Conservation (phyloP, 2,113 vertebrate genomes). For the Tachysurus fulvidraco region DNA sequence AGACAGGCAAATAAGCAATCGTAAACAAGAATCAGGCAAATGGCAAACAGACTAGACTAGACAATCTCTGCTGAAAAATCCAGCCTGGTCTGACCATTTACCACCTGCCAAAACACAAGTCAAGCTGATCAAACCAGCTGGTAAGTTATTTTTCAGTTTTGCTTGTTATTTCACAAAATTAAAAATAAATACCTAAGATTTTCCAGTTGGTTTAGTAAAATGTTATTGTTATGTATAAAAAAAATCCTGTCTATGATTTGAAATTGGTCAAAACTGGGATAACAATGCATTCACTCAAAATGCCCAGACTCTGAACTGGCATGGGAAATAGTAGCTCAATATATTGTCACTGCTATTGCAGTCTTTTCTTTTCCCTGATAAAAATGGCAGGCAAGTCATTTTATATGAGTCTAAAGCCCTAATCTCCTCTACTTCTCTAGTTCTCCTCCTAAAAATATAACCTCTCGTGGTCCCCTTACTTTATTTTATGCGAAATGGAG, state of each 20-base stretch:
- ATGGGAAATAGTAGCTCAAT: too few relatives aligned
- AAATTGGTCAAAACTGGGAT: not conserved
- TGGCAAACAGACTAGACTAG: not conserved
- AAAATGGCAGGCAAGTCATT: too few relatives aligned
- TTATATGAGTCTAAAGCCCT: not conserved
- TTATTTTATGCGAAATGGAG: too few relatives aligned
- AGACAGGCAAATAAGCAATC: not conserved
- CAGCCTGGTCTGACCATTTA: not conserved
- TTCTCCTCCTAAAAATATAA: too few relatives aligned
- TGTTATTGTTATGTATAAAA: not conserved
- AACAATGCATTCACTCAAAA: too few relatives aligned
- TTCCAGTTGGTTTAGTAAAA: not conserved
- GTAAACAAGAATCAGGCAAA: not conserved
- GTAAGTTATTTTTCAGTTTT: not conserved
- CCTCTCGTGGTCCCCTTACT: too few relatives aligned
- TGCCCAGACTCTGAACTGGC: too few relatives aligned
- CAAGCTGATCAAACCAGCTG: not conserved
- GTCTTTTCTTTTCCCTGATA: too few relatives aligned
- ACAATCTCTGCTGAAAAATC: not conserved
- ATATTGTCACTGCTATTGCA: too few relatives aligned
- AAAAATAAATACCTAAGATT: not conserved
- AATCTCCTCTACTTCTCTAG: too few relatives aligned
- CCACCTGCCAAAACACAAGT: not conserved
- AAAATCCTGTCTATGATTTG: not conserved
- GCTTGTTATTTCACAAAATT: not conserved